These are phyloP conservation scores for Perca schrenkii DNA, from an alignment of 2,113 vertebrate species.

Conservation along the genomic window DNA sequence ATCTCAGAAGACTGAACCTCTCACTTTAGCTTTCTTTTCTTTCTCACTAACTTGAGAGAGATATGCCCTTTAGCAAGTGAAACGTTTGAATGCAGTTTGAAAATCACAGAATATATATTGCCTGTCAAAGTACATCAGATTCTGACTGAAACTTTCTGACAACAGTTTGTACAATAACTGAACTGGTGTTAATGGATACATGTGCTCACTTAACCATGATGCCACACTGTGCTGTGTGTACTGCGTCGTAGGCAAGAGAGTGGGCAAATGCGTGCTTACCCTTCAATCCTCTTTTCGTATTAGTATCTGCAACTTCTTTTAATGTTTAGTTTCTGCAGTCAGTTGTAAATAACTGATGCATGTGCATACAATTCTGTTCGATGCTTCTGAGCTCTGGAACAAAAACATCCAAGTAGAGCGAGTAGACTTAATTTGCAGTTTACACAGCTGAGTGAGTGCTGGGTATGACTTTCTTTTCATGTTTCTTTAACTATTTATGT, in stretches of 20 bases:
- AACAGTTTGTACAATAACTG: not conserved
- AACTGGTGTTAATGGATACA: conserved; percentile 11
- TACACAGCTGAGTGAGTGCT: not conserved
- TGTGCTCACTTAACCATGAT: not conserved
- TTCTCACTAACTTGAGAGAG: conserved; percentile 36
- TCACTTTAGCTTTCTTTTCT: conserved; percentile 33
- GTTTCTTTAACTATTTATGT: not conserved
- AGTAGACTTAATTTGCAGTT: conserved; percentile 23
- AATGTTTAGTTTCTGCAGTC: conserved; percentile 24
- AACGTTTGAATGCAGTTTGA: conserved; percentile 44
- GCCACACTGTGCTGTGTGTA: conserved; percentile 5
- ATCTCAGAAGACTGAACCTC: conserved; percentile 47
- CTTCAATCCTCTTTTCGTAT: not conserved
- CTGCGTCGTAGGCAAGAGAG: not conserved
- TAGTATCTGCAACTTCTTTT: not conserved
- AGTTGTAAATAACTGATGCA: conserved; percentile 32
- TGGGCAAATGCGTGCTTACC: not conserved
- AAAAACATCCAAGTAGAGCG: conserved; percentile 32
- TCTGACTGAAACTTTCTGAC: conserved; percentile 19
- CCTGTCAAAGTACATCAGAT: conserved; percentile 8
- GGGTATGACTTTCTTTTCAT: not conserved
- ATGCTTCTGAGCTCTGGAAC: conserved; percentile 14
- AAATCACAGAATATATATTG: conserved; percentile 36
- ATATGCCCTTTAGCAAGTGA: conserved; percentile 13
- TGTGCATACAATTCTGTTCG: not conserved